Evolutionary conservation across 2,797 vertebrate genomes (phyloP), one percentile per base, ranked within the genome.

Genomic region (Meda fulgida): DNA sequence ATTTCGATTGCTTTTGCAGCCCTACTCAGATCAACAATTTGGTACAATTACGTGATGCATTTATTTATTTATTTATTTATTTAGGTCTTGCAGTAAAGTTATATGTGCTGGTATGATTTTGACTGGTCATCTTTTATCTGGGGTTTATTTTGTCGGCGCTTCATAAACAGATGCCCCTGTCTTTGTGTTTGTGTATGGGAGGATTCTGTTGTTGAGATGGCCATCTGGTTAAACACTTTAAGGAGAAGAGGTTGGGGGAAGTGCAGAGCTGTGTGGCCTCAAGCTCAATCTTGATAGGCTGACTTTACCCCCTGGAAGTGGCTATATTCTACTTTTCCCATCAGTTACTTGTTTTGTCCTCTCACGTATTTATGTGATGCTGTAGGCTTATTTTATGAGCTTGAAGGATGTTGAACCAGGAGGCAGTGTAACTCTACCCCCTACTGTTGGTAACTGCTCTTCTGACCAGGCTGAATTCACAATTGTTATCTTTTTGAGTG

Each of bases 181-280:
- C 89, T 90, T 90, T 92, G 87, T 92, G 83, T 87, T 86, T 87
- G 89, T 91, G 70, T 90, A 86, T 89, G 90, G 90, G 92, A 91
- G 91, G 91, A 90, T 90, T 90, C 89, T 85, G 87, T 89, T 85
- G 90, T 86, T 79, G 81, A 93, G 92, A 89, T 90, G 89, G 87
- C 93, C 94, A 94, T 94, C 94, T 95, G 94, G 92, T 93, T 90
- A 92, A 93, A 90, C 88, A 92, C 93, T 93, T 93, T 89, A 91
- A 92, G 88, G 89, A 87, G 84, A 84, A 36, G 77, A 79, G 84
- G 85, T 88, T 79, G 76, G 85, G 86, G 84, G 84, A 69, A 80
- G 38, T 85, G 82, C 55, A 70, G 81, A 65, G 70, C 73, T 51
- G 70, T 81, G 69, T 4, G 34, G 75, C 36, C 38, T 73, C 48